Evolutionary conservation across 2,797 vertebrate species (phyloP).

Genomic region (Perodicticus potto): DNA sequence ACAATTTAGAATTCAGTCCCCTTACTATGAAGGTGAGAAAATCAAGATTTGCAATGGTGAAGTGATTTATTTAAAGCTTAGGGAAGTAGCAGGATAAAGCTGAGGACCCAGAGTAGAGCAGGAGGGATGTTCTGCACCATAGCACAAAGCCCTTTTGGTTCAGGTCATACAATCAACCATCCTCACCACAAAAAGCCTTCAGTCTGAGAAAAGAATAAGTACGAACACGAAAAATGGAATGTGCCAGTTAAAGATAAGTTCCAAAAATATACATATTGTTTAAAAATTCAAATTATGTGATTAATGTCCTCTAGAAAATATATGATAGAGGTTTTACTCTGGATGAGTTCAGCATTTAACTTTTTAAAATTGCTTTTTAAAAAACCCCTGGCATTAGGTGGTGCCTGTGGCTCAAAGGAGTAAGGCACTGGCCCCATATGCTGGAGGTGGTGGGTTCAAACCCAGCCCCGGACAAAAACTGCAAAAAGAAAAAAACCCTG

Average conservation of each 20-base stretch:
- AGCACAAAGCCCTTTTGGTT: fast-evolving
- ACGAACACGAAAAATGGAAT: background rate
- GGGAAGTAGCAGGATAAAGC: background rate
- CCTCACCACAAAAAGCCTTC: background rate
- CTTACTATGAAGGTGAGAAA: background rate
- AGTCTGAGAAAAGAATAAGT: background rate
- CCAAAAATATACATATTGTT: background rate
- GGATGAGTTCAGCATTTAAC: background rate
- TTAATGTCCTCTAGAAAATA: background rate
- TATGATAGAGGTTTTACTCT: background rate
- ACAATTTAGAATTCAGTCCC: background rate
- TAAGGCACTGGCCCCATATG: no score
- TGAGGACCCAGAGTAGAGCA: background rate
- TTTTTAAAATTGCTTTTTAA: background rate
- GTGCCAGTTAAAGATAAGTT: background rate
- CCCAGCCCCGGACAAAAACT: no score
- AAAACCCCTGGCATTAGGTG: background rate
- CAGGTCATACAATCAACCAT: background rate
- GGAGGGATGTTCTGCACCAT: fast-evolving
- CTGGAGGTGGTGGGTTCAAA: no score
- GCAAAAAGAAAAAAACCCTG: background rate
- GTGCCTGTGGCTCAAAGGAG: no score
- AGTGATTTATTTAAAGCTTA: background rate
- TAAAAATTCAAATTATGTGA: background rate
- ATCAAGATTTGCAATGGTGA: background rate